Evolutionary conservation across 2,888 invertebrate species (phyloP), one percentile per base, ranked within the genome.

Genomic region (Lissonota sp.): DNA sequence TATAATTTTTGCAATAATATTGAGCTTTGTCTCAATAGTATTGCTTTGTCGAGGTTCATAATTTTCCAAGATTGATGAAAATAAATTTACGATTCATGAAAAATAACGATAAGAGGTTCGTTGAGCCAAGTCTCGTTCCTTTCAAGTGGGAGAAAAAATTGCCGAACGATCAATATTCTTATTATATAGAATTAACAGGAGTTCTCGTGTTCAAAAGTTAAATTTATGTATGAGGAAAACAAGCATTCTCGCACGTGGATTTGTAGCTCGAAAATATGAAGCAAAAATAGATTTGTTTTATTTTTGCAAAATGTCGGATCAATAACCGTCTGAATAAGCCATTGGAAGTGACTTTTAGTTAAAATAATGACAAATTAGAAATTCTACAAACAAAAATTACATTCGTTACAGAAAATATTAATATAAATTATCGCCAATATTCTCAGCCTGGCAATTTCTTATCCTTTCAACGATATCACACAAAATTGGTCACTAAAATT

Each of bases 171-270:
- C 39, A 8, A 46, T 63, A 10, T 63, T 74, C 60, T 70, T 74
- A 74, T 64, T 66, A 60, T 66, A 60, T 66, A 78, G 74, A 81
- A 74, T 39, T 10, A 14, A 16, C 55, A 57, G 4, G 69, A 74
- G 63, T 77, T 80, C 62, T n/a, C 63, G 67, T 57, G 37, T 37
- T 8, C 37, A 14, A 6, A 8, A 46, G 16, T n/a, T 12, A 12
- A 40, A 51, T 60, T 67, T 72, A 66, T 5, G 46, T 37, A 53
- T n/a, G 51, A 12, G 49, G 60, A 46, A 37, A 66, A 42, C 26
- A 71, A 26, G 26, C 26, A 26, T 53, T 12, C n/a, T 40, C 42
- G 46, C 75, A 75, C 75, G 76, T 76, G 71, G 8, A 12, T 6
- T 44, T 26, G 42, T 26, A 37, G 39, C 8, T 53, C 7, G 14